Evolutionary conservation across 2,113 vertebrate genomes (phyloP).

Genomic region (Ovibos moschatus): DNA sequence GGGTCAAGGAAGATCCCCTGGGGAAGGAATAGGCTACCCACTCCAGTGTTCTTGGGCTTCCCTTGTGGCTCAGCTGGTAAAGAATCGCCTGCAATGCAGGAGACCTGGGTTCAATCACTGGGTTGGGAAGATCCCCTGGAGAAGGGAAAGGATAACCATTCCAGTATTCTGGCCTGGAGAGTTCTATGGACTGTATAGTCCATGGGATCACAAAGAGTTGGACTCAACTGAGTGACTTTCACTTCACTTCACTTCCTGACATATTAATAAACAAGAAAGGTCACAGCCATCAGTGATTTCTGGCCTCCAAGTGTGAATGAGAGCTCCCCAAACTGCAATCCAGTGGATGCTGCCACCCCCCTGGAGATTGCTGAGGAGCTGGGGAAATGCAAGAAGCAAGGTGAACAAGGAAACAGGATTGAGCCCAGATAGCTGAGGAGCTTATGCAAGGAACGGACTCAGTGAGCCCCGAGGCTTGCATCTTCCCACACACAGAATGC

Average conservation of each 20-base stretch:
- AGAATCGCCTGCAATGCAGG: not conserved
- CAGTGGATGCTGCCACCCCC: not conserved
- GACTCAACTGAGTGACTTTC: not conserved
- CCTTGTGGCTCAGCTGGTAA: not conserved
- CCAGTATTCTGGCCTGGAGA: not conserved
- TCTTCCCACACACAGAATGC: not conserved
- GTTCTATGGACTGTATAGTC: not conserved
- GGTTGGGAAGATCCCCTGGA: not conserved
- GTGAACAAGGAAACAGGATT: not conserved
- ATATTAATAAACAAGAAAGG: not conserved
- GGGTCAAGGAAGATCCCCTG: not conserved
- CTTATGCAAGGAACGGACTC: not conserved
- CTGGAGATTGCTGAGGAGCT: not conserved
- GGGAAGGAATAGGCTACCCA: not conserved
- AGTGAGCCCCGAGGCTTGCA: not conserved
- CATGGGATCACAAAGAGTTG: accelerated
- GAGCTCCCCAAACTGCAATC: not conserved
- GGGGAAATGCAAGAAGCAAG: not conserved
- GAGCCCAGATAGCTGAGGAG: not conserved
- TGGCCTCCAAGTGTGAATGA: not conserved
- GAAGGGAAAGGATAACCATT: not conserved
- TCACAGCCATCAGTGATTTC: not conserved
- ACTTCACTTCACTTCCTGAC: not conserved
- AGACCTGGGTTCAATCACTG: not conserved
- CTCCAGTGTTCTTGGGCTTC: not conserved